Evolutionary conservation across 2,797 vertebrate species (phyloP).

Genomic region (Gastrophryne carolinensis): DNA sequence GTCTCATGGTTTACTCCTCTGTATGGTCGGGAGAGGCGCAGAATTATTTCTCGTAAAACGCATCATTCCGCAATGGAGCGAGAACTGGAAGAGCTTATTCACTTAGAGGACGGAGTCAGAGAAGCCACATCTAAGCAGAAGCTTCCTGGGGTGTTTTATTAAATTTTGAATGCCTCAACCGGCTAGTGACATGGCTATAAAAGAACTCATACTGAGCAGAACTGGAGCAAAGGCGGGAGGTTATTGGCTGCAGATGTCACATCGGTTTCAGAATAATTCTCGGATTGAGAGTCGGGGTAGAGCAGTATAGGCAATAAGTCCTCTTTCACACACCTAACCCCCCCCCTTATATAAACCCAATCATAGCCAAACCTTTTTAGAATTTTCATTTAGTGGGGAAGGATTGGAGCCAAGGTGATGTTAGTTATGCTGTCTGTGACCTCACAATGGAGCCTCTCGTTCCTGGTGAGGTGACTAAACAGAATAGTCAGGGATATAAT

Average conservation of each 20-base stretch:
- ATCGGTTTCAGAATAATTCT: too few relatives aligned
- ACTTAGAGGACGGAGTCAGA: slow-evolving; percentile 8
- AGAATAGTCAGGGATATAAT: too few relatives aligned
- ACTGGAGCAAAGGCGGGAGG: slow-evolving; percentile 10
- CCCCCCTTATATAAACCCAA: too few relatives aligned
- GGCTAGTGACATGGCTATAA: not conserved
- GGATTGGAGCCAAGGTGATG: too few relatives aligned
- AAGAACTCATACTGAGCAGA: slow-evolving; percentile 12
- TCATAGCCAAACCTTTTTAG: too few relatives aligned
- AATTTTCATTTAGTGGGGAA: too few relatives aligned
- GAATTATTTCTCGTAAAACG: slow-evolving; percentile 4
- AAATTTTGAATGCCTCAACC: slow-evolving; percentile 33
- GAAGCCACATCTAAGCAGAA: slow-evolving; percentile 22
- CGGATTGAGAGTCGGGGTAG: too few relatives aligned
- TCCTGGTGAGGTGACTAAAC: too few relatives aligned
- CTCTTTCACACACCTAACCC: too few relatives aligned
- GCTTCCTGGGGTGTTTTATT: slow-evolving; percentile 24
- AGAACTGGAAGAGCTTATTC: slow-evolving; percentile 8
- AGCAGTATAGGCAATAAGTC: too few relatives aligned
- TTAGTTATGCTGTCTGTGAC: too few relatives aligned
- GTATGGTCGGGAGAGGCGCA: not conserved
- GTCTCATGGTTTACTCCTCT: not conserved
- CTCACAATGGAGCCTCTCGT: too few relatives aligned
- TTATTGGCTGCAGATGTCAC: slow-evolving; percentile 20
- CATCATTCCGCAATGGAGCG: not conserved